Base-by-base conservation (phyloP, 2,797 vertebrate species). In the Oreochromis grahami region DNA sequence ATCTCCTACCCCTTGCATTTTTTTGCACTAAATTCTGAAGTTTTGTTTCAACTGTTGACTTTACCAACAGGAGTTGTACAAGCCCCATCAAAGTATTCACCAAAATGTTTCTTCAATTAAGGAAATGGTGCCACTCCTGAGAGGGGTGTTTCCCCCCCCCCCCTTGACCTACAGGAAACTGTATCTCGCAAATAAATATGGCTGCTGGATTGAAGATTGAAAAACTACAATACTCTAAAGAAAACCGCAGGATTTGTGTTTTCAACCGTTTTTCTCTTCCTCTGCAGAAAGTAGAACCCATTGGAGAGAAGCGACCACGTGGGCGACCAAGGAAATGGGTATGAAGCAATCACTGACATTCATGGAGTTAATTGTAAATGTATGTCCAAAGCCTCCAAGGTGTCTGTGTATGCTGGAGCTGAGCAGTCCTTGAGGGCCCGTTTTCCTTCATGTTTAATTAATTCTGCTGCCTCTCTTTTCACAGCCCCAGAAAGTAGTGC, bases 291-390 rank as follows among this genome's bases (percentile, higher is more conserved):
- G 96, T 96, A 95, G 98, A 99, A 96, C 97, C 98, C 43, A 95
- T 95, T 87, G 97, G 97, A 93, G 98, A 98, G 96, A 97, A 97
- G 93, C 97, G 98, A 95, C 98, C 98, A 89, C 97, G 98, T 95
- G 99, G 99, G 85, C 96, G 99, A 94, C 99, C 99, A 51, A 98
- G 99, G 95, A 99, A 99, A 98, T 99, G 99, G 99, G 99, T 99
- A 96, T 95, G 97, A 94, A 88, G 84, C 78, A 76, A 84, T 85
- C 48, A 29, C 56, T 89, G 58, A 87, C 83, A 87, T 78, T 78
- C 34, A 70, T 63, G 77, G 72, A 81, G 29, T 77, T 68, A 65
- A 51, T 34, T 87, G 76, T 77, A 56, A 79, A 86, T 80, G 55
- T 84, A 6, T 84, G 48, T 86, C 45, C 32, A 60, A 78, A 83